Conservation (phyloP, 1,140 invertebrate species). For the Neodiprion fabricii region DNA sequence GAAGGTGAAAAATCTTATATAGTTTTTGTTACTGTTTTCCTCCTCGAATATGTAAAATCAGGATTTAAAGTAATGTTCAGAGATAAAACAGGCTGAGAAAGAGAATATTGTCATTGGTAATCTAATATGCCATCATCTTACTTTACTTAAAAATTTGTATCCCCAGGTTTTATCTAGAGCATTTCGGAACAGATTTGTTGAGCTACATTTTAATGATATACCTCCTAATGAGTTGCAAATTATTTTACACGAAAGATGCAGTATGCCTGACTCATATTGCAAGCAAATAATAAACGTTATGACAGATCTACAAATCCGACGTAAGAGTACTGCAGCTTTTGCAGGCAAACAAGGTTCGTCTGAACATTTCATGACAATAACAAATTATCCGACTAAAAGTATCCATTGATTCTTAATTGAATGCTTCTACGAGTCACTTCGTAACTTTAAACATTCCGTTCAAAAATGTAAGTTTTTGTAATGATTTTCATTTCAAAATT, state of each 20-base stretch:
- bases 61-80: not conserved
- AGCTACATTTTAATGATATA: slow-evolving; percentile 97
- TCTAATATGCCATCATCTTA: not conserved
- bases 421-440: too few relatives aligned
- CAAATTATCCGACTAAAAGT: not conserved
- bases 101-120: not conserved
- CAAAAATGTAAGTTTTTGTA: too few relatives aligned
- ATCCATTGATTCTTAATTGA: too few relatives aligned
- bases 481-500: too few relatives aligned
- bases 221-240: slow-evolving; percentile 85
- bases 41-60: too few relatives aligned
- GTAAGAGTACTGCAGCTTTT: slow-evolving; percentile 87
- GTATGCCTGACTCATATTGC: slow-evolving; percentile 86
- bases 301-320: slow-evolving; percentile 84
- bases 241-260: slow-evolving; percentile 90
- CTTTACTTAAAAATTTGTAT: slow-evolving; percentile 36
- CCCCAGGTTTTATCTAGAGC: slow-evolving; percentile 85
- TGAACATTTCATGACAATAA: too few relatives aligned
- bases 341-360: slow-evolving; percentile 86
- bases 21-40: too few relatives aligned
- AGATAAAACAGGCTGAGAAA: slow-evolving; percentile 6
- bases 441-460: not conserved
- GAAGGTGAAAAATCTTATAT: slow-evolving; percentile 67
- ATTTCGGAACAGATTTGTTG: slow-evolving; percentile 97
- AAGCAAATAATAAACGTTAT: slow-evolving; percentile 94